Conservation (phyloP, 2,888 invertebrate species). For the Melipona beecheii region DNA sequence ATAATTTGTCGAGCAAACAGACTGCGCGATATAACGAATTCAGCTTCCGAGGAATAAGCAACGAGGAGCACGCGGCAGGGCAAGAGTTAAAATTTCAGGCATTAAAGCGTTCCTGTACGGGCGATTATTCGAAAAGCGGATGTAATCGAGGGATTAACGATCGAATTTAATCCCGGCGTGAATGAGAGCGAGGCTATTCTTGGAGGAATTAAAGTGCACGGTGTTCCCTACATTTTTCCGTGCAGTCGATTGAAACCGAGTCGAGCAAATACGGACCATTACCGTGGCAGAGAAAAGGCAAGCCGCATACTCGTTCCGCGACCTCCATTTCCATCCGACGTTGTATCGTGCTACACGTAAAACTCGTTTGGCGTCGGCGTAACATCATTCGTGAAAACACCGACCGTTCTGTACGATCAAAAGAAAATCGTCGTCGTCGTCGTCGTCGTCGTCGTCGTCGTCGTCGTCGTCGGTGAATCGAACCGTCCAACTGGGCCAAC, state of each 20-base stretch:
- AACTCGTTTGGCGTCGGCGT: slow-evolving; percentile 39
- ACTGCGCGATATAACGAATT: background rate
- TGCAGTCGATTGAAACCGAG: slow-evolving; percentile 49
- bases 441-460: slow-evolving; percentile 29
- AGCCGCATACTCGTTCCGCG: slow-evolving; percentile 37
- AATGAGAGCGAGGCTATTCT: slow-evolving; percentile 17
- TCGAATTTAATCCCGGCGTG: slow-evolving; percentile 46
- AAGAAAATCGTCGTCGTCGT: slow-evolving; percentile 43
- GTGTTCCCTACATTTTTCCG: slow-evolving; percentile 33
- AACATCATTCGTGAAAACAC: slow-evolving; percentile 42
- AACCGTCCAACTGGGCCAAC: slow-evolving; percentile 39
- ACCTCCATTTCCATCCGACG: slow-evolving; percentile 51
- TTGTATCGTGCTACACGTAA: slow-evolving; percentile 44
- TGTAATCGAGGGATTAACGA: slow-evolving; percentile 31
- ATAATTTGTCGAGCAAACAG: background rate
- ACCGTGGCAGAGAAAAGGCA: slow-evolving; percentile 44
- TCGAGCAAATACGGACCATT: slow-evolving; percentile 51
- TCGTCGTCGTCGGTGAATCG: slow-evolving; percentile 27
- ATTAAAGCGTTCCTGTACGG: background rate
- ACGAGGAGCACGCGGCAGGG: background rate
- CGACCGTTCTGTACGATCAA: background rate
- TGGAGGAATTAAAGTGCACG: slow-evolving; percentile 42
- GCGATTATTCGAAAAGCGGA: slow-evolving; percentile 7
- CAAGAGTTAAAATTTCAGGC: background rate
- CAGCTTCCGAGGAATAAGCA: background rate